Base-by-base conservation (phyloP, 2,888 invertebrate species). In the Lasiommata megera region DNA sequence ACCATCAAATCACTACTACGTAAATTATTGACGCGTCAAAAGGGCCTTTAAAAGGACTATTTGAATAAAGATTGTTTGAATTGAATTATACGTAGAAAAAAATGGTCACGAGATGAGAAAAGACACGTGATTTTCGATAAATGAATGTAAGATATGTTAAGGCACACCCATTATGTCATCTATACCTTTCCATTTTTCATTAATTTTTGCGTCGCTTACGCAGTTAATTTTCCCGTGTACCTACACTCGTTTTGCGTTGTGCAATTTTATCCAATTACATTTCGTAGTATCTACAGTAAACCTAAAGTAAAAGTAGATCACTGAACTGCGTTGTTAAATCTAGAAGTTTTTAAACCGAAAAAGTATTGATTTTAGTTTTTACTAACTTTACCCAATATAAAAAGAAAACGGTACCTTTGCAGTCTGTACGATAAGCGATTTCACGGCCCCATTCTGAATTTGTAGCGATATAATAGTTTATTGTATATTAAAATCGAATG, bases 261-360 rank as follows among this genome's bases (percentile, higher is more conserved):
- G 14, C 29, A 44, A 29, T 29, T 29, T 29, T 14, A 5, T 28
- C 12, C 43, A 44, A 44, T 29, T 48, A 23, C 7, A 37, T 48
- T 48, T 48, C 12, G 12, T 9, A 37, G 12, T 18, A 5, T 47
- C 16, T 47, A n/a, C n/a, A 48, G 23, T 36, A 23, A 36, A 48
- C 17, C 48, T 46, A 14, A 51, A 60, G 60, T 62, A 60, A 60
- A 62, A 62, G 62, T 60, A 46, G 41, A 51, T 44, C 60, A 51
- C 47, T 60, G 38, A 37, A 54, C 54, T 52, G 54, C 62, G 59
- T 52, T 51, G 56, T 31, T 38, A 54, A 41, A 43, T 47, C 60
- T 57, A 57, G 34, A 29, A 36, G 41, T 47, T 44, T 38, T 0
- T 12, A 11, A 31, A 46, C 14, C 11, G 12, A 51, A 46, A 56